Evolutionary conservation across 2,797 vertebrate species (phyloP).

Genomic region (Phyllotis vaccarum): DNA sequence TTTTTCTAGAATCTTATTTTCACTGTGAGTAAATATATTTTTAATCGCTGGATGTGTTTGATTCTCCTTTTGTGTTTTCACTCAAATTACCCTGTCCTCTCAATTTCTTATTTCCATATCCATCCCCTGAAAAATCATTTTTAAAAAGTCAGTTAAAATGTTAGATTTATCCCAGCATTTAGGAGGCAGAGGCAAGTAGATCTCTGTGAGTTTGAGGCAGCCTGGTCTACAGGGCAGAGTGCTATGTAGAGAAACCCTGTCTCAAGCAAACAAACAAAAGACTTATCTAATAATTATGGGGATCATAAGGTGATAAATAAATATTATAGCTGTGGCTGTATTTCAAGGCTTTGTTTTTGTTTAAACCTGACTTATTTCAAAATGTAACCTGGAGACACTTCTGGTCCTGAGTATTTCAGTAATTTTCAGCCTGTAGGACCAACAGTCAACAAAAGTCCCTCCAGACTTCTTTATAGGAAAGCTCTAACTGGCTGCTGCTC

Average conservation of each 20-base stretch:
- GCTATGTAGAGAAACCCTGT: not conserved
- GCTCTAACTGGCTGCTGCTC: not conserved
- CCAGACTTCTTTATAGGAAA: constrained; percentile 3
- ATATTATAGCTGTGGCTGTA: not conserved
- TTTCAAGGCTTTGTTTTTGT: not conserved
- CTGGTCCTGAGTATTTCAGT: not conserved
- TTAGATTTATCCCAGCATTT: not conserved
- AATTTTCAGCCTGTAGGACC: not conserved
- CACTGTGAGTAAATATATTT: not conserved
- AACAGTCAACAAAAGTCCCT: not conserved
- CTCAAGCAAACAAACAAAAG: not conserved
- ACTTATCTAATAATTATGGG: not conserved
- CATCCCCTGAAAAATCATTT: not conserved
- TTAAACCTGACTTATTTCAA: not conserved
- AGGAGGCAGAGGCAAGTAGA: not conserved
- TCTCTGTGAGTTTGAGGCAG: not conserved
- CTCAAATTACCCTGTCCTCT: not conserved
- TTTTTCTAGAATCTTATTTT: not conserved
- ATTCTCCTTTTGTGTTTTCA: not conserved
- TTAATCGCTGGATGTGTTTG: not conserved
- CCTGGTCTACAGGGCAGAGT: not conserved
- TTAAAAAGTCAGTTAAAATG: not conserved
- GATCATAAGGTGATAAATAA: not conserved
- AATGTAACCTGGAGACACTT: not conserved
- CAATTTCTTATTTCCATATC: not conserved